phyloP scores from a whole-genome alignment of 1,140 invertebrate genomes.

The Sminthurides bifidus region DNA sequence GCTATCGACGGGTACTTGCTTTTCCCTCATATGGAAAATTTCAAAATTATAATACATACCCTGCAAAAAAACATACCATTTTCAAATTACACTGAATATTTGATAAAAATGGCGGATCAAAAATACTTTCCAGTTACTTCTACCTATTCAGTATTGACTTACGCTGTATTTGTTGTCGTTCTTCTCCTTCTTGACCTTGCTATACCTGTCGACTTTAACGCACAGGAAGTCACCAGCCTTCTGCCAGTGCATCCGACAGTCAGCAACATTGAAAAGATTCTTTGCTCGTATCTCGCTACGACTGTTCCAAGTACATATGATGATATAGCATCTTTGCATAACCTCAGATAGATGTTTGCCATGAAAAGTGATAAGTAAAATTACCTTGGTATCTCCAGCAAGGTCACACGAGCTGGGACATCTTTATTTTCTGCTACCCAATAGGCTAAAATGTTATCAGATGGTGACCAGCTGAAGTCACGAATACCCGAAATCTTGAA shows the following conservation, averaged over 20 bases:
- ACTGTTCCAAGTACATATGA: constrained; percentile 44
- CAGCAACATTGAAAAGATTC: constrained; percentile 94
- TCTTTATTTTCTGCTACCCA: constrained; percentile 97
- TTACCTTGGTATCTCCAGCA: constrained; percentile 68
- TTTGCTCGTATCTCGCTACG: constrained; percentile 86
- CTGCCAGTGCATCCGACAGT: constrained; percentile 99
- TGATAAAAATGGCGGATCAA: constrained; percentile 5
- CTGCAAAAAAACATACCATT: constrained; percentile 38
- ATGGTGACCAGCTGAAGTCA: constrained; percentile 96
- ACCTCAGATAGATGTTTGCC: neutral
- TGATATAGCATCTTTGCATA: neutral
- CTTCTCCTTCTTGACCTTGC: constrained; percentile 83
- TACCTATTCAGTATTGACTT: constrained; percentile 33
- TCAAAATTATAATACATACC: constrained; percentile 99
- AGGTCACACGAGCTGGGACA: constrained; percentile 70
- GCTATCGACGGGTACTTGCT: constrained; percentile 94
- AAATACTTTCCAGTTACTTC: neutral
- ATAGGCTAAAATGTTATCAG: constrained; percentile 89
- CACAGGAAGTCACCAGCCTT: constrained; percentile 95
- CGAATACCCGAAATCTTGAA: constrained; percentile 82
- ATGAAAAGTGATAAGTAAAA: neutral
- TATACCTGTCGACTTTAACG: constrained; percentile 95
- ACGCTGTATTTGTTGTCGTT: constrained; percentile 77
- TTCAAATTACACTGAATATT: neutral
- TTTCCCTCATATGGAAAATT: constrained; percentile 96